A percentile compares a stretch with the other conserved stretches of the same genome.
These are phyloP conservation scores for Hesperia comma DNA, from an alignment of 2,888 invertebrate genomes.

Conservation along the genomic window DNA sequence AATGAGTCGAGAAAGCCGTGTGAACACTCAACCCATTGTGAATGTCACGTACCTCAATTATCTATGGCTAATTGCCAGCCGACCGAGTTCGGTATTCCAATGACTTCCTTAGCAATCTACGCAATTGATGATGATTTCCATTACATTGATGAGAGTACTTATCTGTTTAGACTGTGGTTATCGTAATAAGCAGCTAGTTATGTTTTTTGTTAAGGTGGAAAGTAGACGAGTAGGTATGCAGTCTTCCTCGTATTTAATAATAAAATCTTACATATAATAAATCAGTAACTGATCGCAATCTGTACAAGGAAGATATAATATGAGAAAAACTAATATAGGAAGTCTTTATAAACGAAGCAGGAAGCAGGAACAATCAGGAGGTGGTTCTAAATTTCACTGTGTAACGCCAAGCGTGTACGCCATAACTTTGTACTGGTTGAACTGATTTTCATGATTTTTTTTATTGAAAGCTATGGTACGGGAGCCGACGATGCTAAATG, in stretches of 20 bases:
- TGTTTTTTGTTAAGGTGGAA: not conserved
- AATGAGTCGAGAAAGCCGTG: constrained; percentile 76
- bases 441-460: no score
- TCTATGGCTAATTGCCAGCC: constrained; percentile 65
- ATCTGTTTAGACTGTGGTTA: constrained; percentile 24
- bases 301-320: no score
- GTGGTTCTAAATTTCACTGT: no score
- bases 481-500: no score
- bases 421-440: no score
- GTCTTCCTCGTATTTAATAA: not conserved
- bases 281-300: no score
- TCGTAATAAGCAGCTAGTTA: constrained; percentile 23
- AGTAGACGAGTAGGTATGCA: not conserved
- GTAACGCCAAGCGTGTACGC: no score
- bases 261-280: not conserved
- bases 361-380: no score
- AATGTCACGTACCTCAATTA: constrained; percentile 65
- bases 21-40: constrained; percentile 70
- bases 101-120: constrained; percentile 37
- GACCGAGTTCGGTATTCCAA: constrained; percentile 54
- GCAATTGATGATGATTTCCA: constrained; percentile 35
- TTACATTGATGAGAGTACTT: constrained; percentile 29
- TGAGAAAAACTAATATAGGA: no score
- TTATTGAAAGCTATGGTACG: no score
- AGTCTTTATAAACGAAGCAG: no score